These are phyloP conservation scores for Bursaphelenchus mucronatus DNA, from an alignment of 1,140 invertebrate species.

Conservation along the genomic window DNA sequence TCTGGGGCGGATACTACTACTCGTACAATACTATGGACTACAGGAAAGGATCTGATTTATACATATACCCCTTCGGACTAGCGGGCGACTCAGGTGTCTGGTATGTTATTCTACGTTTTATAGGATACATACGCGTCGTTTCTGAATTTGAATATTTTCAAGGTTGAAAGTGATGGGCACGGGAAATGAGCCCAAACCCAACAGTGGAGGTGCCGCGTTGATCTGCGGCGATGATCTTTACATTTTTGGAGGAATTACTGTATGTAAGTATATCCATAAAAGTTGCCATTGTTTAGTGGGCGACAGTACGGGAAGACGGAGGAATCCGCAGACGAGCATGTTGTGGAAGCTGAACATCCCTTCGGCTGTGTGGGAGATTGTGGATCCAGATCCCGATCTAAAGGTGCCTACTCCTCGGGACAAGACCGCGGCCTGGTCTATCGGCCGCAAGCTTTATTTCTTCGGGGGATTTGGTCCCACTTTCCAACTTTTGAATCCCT, in stretches of 20 bases:
- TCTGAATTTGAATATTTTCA: conserved; percentile 4
- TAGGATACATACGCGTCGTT: not conserved
- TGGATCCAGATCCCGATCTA: not conserved
- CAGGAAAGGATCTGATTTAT: conserved; percentile 12
- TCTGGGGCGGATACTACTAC: conserved; percentile 23
- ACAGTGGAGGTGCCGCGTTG: conserved; percentile 9
- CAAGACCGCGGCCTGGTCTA: conserved; percentile 21
- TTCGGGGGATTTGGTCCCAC: conserved; percentile 27
- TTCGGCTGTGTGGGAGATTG: conserved; percentile 19
- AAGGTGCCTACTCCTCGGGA: conserved; percentile 26
- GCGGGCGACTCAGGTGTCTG: conserved; percentile 20
- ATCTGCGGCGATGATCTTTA: conserved; percentile 23
- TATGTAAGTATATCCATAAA: conserved; percentile 10
- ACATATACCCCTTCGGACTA: conserved; percentile 19
- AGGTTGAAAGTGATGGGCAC: conserved; percentile 23
- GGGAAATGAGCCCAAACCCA: conserved; percentile 21
- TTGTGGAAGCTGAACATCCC: conserved; percentile 18
- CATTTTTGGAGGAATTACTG: conserved; percentile 18
- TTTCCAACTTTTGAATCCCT: not conserved
- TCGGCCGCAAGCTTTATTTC: conserved; percentile 15
- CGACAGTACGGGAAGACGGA: not conserved
- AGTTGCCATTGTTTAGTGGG: not conserved
- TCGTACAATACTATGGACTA: conserved; percentile 15
- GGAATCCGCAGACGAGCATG: not conserved
- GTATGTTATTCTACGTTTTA: conserved; percentile 9